Evolutionary conservation across 1,140 invertebrate genomes (phyloP), one percentile per base, ranked within the genome.

Genomic region (Prorops nasuta): DNA sequence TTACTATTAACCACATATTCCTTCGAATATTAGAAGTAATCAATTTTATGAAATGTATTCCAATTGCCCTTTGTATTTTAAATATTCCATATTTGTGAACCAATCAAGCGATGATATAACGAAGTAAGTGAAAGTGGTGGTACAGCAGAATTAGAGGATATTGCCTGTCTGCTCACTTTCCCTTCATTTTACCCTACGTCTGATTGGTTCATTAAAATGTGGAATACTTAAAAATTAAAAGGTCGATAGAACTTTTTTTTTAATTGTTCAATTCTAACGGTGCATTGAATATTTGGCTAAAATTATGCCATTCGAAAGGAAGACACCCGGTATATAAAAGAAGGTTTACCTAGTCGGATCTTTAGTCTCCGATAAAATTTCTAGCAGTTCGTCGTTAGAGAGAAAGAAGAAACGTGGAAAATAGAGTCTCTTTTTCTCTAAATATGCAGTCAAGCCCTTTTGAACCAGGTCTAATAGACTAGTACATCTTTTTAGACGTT

Each of bases 341-440:
- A 16, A 21, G 21, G 51, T 44, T 63, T 76, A 89, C 88, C 90
- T 82, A 48, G 88, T 95, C 0, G 95, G 95, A 81, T 98, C 94
- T 78, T 97, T 98, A 0, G 95, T 97, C 77, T 98, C 93, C 0
- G 94, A 96, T 28, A 98, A 74, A 64, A 98, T 98, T 79, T 98
- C 96, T 15, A 98, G 77, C 18, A 98, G 72, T 71, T 98, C 95
- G 69, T 98, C 94, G 71, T 98, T 98, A 4, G 96, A 98, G 14
- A 98, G 77, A 76, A 98, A 98, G 84, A 98, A 98, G 81, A 98
- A 98, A 56, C 94, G 79, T 3, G 96, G 92, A 77, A 98, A 98
- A 66, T 86, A 96, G 0, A 97, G 78, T 18, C 95, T 81, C 68
- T 98, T 98, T 81, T 96, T 96, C 75, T 98, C 95, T 57, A 98